Conservation (phyloP, 2,888 invertebrate species). For the Brachycybe producta region DNA sequence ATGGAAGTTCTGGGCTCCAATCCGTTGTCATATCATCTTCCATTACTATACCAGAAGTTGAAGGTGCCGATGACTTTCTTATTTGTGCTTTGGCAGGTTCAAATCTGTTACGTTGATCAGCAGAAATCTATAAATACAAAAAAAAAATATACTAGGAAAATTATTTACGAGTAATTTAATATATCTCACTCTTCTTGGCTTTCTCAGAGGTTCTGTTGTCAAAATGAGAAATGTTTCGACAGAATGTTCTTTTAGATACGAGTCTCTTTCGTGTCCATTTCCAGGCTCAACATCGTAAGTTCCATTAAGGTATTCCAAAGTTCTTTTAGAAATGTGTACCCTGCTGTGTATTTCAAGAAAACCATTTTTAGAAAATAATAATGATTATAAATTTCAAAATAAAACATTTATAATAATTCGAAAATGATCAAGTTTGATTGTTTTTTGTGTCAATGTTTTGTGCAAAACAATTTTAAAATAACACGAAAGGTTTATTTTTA, state of each 20-base stretch:
- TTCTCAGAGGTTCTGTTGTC: constrained; percentile 60
- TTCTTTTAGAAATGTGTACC: constrained; percentile 89
- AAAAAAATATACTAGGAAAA: constrained; percentile 1
- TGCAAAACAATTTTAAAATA: neutral
- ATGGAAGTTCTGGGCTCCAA: constrained; percentile 86
- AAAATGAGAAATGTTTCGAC: constrained; percentile 80
- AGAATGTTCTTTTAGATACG: constrained; percentile 70
- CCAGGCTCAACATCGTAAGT: constrained; percentile 91
- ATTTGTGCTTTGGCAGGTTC: neutral
- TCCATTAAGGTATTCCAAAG: constrained; percentile 66
- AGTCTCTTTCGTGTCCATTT: constrained; percentile 66
- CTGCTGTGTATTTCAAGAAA: constrained; percentile 46
- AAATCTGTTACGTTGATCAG: too few relatives aligned
- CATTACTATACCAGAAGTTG: constrained; percentile 32
- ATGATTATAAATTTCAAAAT: too few relatives aligned
- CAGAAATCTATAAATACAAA: neutral
- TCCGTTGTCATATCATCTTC: constrained; percentile 68
- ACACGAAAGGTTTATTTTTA: too few relatives aligned
- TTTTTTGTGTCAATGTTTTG: too few relatives aligned
- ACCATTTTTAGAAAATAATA: neutral
- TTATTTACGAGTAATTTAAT: constrained; percentile 29
- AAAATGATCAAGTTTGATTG: too few relatives aligned
- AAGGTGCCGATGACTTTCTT: constrained; percentile 3
- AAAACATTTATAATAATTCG: too few relatives aligned
- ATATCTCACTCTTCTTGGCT: constrained; percentile 27